Evolutionary conservation across 1,140 invertebrate genomes (phyloP).

Genomic region (Anoplophora glabripennis): DNA sequence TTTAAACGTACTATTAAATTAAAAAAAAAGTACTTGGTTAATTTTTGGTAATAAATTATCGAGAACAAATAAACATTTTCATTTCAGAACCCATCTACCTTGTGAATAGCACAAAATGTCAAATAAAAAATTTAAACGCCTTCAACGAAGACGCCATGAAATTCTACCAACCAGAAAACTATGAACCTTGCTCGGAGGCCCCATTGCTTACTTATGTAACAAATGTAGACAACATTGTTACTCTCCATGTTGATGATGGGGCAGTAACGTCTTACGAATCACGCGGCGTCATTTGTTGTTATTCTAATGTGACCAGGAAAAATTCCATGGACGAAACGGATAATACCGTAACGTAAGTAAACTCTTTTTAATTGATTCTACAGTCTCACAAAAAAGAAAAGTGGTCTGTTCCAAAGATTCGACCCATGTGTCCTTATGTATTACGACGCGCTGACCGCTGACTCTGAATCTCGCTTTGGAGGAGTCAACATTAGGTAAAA

Average conservation of each 20-base stretch:
- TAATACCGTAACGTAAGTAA: slow-evolving; percentile 29
- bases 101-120: slow-evolving; percentile 66
- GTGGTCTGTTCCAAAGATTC: too few species aligned
- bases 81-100: slow-evolving; percentile 51
- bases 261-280: slow-evolving; percentile 30
- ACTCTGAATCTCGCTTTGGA: too few species aligned
- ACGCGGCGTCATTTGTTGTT: slow-evolving; percentile 25
- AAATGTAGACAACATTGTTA: slow-evolving; percentile 31
- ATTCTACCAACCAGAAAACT: slow-evolving; percentile 57
- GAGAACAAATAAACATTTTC: too few species aligned
- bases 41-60: too few species aligned
- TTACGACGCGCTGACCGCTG: too few species aligned
- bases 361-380: too few species aligned
- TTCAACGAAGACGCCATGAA: slow-evolving; percentile 62
- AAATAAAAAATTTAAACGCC: slow-evolving; percentile 66
- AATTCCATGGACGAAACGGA: slow-evolving; percentile 23
- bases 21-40: too few species aligned
- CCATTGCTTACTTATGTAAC: slow-evolving; percentile 37
- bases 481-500: too few species aligned
- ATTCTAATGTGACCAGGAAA: slow-evolving; percentile 24
- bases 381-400: too few species aligned
- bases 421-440: too few species aligned
- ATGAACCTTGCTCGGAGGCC: slow-evolving; percentile 55
- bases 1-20: too few species aligned
- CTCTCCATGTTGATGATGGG: slow-evolving; percentile 32